Conservation (phyloP, 2,797 vertebrate species). For the Dromococcyx pavoninus region DNA sequence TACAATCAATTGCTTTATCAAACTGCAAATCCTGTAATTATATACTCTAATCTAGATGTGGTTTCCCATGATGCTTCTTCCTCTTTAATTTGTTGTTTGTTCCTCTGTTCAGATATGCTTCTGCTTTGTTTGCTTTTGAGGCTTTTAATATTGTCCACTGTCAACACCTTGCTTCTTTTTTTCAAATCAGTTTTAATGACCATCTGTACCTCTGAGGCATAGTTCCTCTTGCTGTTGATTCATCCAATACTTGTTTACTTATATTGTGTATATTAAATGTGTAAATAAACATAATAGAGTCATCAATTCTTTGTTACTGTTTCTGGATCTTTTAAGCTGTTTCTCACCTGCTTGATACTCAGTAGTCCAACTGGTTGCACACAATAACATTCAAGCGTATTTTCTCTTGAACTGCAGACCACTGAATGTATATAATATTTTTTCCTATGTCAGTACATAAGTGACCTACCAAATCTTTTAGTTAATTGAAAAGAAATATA, state of each 20-base stretch:
- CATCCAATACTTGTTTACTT: neutral
- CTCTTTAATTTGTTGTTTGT: neutral
- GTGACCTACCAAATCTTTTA: neutral
- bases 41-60: neutral
- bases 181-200: neutral
- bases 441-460: neutral
- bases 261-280: neutral
- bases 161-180: neutral
- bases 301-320: neutral
- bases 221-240: neutral
- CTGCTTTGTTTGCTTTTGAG: neutral
- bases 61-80: neutral
- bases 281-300: neutral
- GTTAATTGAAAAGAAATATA: neutral
- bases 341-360: neutral
- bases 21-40: slow-evolving; percentile 34
- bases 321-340: neutral
- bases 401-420: neutral
- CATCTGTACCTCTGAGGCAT: neutral
- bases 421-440: neutral
- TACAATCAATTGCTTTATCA: slow-evolving; percentile 33
- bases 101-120: neutral
- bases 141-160: neutral
- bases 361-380: neutral
- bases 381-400: neutral